phyloP scores from a whole-genome alignment of 92 coral and sea anemone species.

The Palythoa grandis region DNA sequence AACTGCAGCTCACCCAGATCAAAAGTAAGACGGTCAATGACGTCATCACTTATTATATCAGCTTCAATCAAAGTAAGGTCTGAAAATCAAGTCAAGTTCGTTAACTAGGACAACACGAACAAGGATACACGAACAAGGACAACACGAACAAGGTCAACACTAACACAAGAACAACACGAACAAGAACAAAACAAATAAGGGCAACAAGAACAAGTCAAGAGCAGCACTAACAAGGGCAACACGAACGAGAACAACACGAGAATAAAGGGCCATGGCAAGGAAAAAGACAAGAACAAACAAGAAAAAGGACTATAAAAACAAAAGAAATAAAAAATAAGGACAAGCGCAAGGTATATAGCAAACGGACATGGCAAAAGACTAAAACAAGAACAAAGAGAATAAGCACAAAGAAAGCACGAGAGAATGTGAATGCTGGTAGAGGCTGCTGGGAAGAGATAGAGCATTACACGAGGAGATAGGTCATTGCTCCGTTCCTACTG shows the following conservation, averaged over 20 bases:
- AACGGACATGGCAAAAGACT: neutral
- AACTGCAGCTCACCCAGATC: slow-evolving; percentile 62
- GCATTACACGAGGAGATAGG: too few species aligned
- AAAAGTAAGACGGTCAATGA: slow-evolving; percentile 62
- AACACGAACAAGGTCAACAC: too few species aligned
- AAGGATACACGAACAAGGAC: neutral
- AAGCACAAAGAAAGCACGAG: neutral
- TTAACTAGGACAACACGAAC: neutral
- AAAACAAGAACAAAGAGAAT: neutral
- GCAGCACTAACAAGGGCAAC: too few species aligned
- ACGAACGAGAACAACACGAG: too few species aligned
- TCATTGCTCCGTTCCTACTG: too few species aligned
- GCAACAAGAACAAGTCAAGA: too few species aligned
- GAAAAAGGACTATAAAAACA: neutral
- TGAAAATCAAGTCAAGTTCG: neutral
- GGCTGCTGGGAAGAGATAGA: too few species aligned
- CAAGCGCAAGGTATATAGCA: neutral
- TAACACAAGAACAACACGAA: too few species aligned
- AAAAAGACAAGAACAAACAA: neutral
- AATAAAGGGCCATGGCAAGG: neutral
- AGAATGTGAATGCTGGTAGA: too few species aligned
- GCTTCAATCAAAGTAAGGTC: slow-evolving; percentile 72
- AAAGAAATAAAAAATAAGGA: neutral
- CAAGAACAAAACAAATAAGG: too few species aligned
- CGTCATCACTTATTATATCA: slow-evolving; percentile 63